Evolutionary conservation across 2,113 vertebrate genomes (phyloP).

Genomic region (Leptocoma aspasia): DNA sequence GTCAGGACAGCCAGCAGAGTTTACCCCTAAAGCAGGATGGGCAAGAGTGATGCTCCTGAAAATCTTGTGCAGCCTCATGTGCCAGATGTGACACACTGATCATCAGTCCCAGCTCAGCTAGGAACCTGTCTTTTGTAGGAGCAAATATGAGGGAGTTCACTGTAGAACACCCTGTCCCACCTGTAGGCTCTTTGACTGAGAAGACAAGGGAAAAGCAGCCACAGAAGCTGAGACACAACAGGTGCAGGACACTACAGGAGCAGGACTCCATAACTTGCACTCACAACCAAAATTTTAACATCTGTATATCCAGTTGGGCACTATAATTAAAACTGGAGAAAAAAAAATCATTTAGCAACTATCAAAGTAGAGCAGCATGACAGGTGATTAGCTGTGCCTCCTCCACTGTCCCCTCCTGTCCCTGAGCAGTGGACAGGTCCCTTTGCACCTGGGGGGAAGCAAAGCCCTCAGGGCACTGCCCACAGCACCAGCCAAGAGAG

Average conservation of each 20-base stretch:
- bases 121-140: background rate
- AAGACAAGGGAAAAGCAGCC: background rate
- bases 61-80: background rate
- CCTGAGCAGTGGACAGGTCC: background rate
- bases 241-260: background rate
- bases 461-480: accelerated
- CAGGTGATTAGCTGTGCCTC: background rate
- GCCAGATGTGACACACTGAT: background rate
- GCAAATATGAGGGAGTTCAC: background rate
- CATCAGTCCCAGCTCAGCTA: background rate
- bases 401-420: background rate
- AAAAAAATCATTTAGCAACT: background rate
- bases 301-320: background rate
- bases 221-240: background rate
- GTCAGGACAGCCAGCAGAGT: background rate
- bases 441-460: background rate
- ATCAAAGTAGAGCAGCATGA: background rate
- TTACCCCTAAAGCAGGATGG: background rate
- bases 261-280: background rate
- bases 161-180: background rate
- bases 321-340: background rate
- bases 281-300: background rate
- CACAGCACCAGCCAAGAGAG: background rate
- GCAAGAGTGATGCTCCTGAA: background rate
- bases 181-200: background rate